phyloP scores from a whole-genome alignment of 1,140 invertebrate genomes.

The Pseudachorutes palmiensis region DNA sequence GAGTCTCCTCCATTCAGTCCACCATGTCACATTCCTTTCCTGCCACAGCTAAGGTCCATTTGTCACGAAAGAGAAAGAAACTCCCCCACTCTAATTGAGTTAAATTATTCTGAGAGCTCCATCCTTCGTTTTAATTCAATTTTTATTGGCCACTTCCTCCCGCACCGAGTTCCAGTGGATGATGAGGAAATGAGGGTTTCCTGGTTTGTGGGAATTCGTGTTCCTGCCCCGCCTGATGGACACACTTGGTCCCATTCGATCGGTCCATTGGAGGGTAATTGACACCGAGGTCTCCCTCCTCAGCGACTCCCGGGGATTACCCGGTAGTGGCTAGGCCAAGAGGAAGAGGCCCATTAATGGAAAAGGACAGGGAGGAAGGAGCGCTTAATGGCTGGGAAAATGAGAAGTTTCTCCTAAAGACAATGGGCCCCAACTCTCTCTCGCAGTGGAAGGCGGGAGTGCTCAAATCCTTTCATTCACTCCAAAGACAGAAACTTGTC shows the following conservation, averaged over 20 bases:
- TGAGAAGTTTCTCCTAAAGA: constrained; percentile 31
- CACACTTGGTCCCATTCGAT: too few species aligned
- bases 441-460: too few species aligned
- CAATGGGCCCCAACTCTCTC: not conserved
- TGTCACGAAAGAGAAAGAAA: constrained; percentile 16
- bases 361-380: constrained; percentile 19
- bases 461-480: not conserved
- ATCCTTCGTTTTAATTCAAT: constrained; percentile 1
- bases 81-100: constrained; percentile 10
- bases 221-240: too few species aligned
- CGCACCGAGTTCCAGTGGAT: not conserved
- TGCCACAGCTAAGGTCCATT: constrained; percentile 2
- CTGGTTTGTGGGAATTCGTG: too few species aligned
- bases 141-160: constrained; percentile 9
- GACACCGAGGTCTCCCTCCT: not conserved
- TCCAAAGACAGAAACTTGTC: not conserved
- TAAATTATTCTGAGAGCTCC: constrained; percentile 7
- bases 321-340: constrained; percentile 14
- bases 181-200: constrained; percentile 1
- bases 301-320: too few species aligned
- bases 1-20: not conserved
- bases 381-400: constrained; percentile 37
- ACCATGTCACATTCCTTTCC: not conserved
- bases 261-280: too few species aligned
- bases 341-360: constrained; percentile 5